Evolutionary conservation across 2,797 vertebrate species (phyloP), one percentile per base, ranked within the genome.

Genomic region (Steatocranus sp.): DNA sequence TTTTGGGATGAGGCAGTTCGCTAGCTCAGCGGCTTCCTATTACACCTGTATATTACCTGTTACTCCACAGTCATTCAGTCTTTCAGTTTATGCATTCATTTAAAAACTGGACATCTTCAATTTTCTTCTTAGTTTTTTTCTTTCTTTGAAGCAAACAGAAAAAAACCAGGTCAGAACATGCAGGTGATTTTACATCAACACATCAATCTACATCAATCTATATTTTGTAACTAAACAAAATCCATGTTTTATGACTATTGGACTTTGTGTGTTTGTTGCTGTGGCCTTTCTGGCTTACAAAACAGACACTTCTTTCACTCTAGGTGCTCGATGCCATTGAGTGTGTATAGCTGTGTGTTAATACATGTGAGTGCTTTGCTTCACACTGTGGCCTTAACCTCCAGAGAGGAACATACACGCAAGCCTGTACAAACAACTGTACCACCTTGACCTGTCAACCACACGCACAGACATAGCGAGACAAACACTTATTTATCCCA

Each of bases 371-470:
- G 54, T 36, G 41, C 46, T 23, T 18, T 18, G 10, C 12, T 7
- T 76, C 20, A 50, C 75, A 9, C 9, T 27, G 38, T 70, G 27
- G 79, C 77, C 20, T 79, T 6, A 53, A 80, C 78, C 66, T 80
- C n/a, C 6, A 6, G 77, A 50, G 17, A 74, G 66, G 41, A 70
- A 46, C 23, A 11, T 46, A 17, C 43, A 34, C 14, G 15, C 81
- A 74, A 15, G 36, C 51, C 4, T 76, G 38, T 56, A 80, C 70
- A 63, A 90, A 75, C 49, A 53, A 27, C 20, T 43, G 46, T 15
- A 75, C 27, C 78, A 61, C 80, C 80, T 81, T 34, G 43, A 87
- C 82, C 85, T 81, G 14, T 25, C 14, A 23, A 30, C 25, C 32
- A 63, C 79, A 25, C 20, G 2, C 36, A 41, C 48, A 78, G 34